A percentile compares a stretch with the other conserved stretches of the same genome.
These are phyloP conservation scores for Drosophila prostipennis DNA, from an alignment of 2,888 invertebrate species.

Conservation along the genomic window DNA sequence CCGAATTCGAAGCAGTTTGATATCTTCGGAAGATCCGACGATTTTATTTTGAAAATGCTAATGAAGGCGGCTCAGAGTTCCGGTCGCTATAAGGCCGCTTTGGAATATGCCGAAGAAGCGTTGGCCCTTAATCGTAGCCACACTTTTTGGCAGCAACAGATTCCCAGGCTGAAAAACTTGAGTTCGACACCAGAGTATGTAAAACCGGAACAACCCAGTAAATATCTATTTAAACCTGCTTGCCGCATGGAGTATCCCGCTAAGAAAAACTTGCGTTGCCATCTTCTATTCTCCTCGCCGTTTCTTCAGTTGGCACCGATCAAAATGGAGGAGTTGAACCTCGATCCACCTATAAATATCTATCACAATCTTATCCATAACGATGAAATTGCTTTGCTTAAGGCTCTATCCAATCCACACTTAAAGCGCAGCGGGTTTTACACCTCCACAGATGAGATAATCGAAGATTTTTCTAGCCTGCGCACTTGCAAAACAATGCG, in stretches of 20 bases:
- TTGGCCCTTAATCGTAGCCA: background rate
- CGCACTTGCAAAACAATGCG: conserved; percentile 13
- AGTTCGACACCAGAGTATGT: background rate
- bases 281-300: conserved; percentile 2
- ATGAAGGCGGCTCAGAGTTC: conserved; percentile 13
- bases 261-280: conserved; percentile 5
- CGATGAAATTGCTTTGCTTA: conserved; percentile 2
- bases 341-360: conserved; percentile 6
- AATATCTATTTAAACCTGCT: background rate
- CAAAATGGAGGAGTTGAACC: conserved; percentile 12
- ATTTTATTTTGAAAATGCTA: conserved; percentile 9
- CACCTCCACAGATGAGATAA: background rate
- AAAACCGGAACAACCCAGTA: background rate
- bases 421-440: conserved; percentile 2
- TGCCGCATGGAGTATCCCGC: conserved; percentile 8
- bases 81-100: conserved; percentile 1
- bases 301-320: conserved; percentile 23
- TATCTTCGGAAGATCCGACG: background rate
- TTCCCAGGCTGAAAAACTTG: conserved; percentile 1
- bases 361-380: conserved; percentile 19
- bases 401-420: conserved; percentile 2
- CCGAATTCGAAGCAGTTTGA: background rate
- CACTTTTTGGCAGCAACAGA: conserved; percentile 3
- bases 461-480: background rate
- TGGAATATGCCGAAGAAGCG: conserved; percentile 4